Conservation (phyloP, 2,113 vertebrate species). For the Oncorhynchus tshawytscha region DNA sequence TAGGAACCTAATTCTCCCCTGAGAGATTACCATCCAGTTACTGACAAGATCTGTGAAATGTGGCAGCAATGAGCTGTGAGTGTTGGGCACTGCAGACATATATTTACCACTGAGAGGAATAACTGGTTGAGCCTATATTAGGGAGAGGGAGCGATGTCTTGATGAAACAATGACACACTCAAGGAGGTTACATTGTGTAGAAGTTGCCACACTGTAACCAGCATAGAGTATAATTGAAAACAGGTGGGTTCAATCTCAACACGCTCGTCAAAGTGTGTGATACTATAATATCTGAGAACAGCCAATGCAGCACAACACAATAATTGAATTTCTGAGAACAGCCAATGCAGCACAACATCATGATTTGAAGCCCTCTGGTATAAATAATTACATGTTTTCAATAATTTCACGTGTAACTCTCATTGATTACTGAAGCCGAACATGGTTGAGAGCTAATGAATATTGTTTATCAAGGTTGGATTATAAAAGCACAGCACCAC, state of each 20-base stretch:
- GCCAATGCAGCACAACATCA: conserved; percentile 18
- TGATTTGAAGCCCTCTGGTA: conserved; percentile 32
- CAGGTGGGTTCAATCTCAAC: conserved; percentile 20
- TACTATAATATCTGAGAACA: background rate
- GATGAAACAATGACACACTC: background rate
- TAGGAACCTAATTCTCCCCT: conserved; percentile 53
- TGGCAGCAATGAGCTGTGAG: conserved; percentile 12
- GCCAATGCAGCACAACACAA: conserved; percentile 15
- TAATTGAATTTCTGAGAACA: conserved; percentile 6
- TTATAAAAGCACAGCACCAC: background rate
- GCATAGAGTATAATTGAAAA: background rate
- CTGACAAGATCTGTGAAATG: conserved; percentile 57
- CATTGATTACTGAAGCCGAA: conserved; percentile 45
- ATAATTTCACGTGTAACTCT: conserved; percentile 50
- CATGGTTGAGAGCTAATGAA: conserved; percentile 30
- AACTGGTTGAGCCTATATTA: background rate
- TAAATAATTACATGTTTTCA: conserved; percentile 10
- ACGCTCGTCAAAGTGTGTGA: conserved; percentile 50
- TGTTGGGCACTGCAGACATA: background rate
- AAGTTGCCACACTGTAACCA: background rate
- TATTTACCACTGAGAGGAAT: conserved; percentile 9
- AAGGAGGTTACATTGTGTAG: background rate
- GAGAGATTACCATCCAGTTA: conserved; percentile 49
- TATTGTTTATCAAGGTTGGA: conserved; percentile 6
- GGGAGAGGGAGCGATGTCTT: background rate